Conservation (phyloP, 2,113 vertebrate genomes). For the Microcebus griseorufus region DNA sequence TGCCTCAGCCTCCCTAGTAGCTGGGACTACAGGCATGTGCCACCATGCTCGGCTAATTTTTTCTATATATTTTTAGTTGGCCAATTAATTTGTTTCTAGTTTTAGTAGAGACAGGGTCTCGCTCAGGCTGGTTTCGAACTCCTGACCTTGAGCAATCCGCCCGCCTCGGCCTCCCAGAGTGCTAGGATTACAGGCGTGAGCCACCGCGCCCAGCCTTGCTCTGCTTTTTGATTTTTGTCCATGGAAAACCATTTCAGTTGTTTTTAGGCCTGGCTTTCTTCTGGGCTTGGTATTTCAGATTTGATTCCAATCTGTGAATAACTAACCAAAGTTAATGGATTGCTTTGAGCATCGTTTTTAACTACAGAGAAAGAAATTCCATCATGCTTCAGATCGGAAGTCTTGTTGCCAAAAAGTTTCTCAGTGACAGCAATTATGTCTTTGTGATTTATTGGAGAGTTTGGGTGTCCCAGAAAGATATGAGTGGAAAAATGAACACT, state of each 20-base stretch:
- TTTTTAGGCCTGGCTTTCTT: constrained; percentile 44
- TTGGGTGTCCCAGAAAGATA: background rate
- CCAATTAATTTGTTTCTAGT: too few relatives aligned
- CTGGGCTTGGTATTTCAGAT: background rate
- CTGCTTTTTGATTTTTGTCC: background rate
- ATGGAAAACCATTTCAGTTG: background rate
- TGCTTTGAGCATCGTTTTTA: constrained; percentile 11
- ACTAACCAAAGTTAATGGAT: background rate
- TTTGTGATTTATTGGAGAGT: constrained; percentile 3
- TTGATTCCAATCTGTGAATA: constrained; percentile 22
- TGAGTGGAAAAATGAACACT: background rate
- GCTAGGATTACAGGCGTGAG: too few relatives aligned
- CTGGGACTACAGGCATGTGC: too few relatives aligned
- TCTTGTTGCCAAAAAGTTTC: constrained; percentile 16
- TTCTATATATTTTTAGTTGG: too few relatives aligned
- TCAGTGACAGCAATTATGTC: background rate
- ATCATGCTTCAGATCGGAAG: background rate
- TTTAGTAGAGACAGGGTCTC: too few relatives aligned
- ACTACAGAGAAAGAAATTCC: constrained; percentile 2
- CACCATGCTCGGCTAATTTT: too few relatives aligned
- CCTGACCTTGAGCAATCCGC: too few relatives aligned
- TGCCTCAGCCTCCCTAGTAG: too few relatives aligned
- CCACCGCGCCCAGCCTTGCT: background rate
- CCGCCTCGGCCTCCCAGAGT: too few relatives aligned
- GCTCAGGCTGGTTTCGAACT: too few relatives aligned